Conservation (phyloP, 2,113 vertebrate species). For the Varanus komodoensis region DNA sequence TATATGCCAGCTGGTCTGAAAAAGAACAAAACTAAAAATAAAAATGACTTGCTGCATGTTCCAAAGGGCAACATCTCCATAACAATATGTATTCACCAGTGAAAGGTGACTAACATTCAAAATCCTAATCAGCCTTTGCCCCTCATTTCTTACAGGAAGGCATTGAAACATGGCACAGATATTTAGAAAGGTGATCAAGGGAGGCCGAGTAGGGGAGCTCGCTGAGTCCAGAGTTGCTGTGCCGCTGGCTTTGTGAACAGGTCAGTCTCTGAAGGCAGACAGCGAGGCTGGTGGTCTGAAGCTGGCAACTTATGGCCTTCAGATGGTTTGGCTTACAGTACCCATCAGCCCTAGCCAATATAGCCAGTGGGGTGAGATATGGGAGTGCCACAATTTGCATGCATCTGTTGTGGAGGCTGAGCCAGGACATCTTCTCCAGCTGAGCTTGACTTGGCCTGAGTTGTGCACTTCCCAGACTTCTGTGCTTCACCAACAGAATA, state of each 20-base stretch:
- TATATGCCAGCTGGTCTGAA: conserved; percentile 35
- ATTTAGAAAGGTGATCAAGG: neutral
- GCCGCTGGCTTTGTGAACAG: neutral
- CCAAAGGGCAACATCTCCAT: conserved; percentile 15
- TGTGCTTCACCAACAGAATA: neutral
- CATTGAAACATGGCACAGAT: neutral
- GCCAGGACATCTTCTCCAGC: neutral
- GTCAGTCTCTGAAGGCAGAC: neutral
- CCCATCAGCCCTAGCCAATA: too few relatives aligned
- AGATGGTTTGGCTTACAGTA: too few relatives aligned
- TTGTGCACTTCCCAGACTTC: neutral
- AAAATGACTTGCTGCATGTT: conserved; percentile 39
- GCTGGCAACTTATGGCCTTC: neutral
- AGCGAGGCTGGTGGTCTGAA: neutral
- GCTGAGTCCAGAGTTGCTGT: neutral
- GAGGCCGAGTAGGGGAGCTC: neutral
- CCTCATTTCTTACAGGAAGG: neutral
- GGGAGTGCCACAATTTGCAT: too few relatives aligned
- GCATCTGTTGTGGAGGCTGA: neutral
- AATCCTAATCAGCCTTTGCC: conserved; percentile 2
- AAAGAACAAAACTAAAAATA: conserved; percentile 46
- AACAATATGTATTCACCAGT: conserved; percentile 34
- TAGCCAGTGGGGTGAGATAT: too few relatives aligned
- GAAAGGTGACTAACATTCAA: conserved; percentile 27
- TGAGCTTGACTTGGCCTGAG: neutral